Evolutionary conservation across 1,140 invertebrate species (phyloP).

Genomic region (Dolichoris vasculosae): DNA sequence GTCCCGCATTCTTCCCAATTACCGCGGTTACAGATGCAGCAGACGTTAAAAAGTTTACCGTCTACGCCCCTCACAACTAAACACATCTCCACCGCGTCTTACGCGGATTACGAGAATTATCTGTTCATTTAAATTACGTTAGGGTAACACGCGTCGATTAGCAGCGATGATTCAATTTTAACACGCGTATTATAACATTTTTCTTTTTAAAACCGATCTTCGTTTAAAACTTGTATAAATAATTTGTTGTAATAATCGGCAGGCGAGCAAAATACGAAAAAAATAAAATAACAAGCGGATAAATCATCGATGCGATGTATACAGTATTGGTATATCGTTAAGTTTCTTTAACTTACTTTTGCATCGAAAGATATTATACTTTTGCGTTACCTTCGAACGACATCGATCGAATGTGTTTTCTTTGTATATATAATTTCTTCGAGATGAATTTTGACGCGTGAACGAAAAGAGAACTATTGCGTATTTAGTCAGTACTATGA

Average conservation of each 20-base stretch:
- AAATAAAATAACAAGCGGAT: neutral
- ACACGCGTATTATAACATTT: no score
- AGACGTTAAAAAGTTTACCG: constrained; percentile 70
- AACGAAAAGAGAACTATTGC: constrained; percentile 59
- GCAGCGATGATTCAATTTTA: neutral
- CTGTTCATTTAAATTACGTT: constrained; percentile 74
- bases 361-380: neutral
- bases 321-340: constrained; percentile 8
- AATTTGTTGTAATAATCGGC: neutral
- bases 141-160: neutral
- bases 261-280: neutral
- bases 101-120: constrained; percentile 79
- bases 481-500: constrained; percentile 62
- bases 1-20: constrained; percentile 61
- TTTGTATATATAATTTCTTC: constrained; percentile 10
- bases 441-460: neutral
- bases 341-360: neutral
- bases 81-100: constrained; percentile 69
- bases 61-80: constrained; percentile 70
- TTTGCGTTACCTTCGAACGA: constrained; percentile 6
- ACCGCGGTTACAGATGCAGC: constrained; percentile 59
- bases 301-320: neutral
- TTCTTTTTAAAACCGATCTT: no score
- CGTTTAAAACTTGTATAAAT: neutral
- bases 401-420: neutral